Evolutionary conservation across 2,888 invertebrate genomes (phyloP).

Genomic region (Amphipoea lucens): DNA sequence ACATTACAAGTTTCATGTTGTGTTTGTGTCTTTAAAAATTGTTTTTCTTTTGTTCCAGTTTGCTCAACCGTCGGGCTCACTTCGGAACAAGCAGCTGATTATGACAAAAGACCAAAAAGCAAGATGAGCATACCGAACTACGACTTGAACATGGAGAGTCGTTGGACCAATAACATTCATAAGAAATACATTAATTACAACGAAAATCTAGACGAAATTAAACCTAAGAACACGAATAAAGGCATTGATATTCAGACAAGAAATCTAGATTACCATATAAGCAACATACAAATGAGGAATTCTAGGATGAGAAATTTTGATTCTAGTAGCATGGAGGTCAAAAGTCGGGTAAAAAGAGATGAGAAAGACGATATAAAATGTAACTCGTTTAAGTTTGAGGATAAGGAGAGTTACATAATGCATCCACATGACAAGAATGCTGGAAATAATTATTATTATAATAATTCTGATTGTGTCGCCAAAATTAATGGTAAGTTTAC

Average conservation of each 20-base stretch:
- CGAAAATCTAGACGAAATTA: constrained; percentile 48
- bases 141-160: constrained; percentile 59
- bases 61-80: constrained; percentile 78
- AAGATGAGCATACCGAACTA: constrained; percentile 58
- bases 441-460: constrained; percentile 80
- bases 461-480: constrained; percentile 79
- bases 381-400: constrained; percentile 71
- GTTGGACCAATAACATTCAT: constrained; percentile 70
- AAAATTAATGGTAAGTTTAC: constrained; percentile 79
- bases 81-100: constrained; percentile 79
- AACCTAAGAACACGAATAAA: constrained; percentile 32
- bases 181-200: constrained; percentile 50
- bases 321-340: constrained; percentile 58
- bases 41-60: constrained; percentile 79
- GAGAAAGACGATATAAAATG: constrained; percentile 72
- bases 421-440: constrained; percentile 78
- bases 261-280: constrained; percentile 69
- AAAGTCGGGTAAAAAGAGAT: constrained; percentile 74
- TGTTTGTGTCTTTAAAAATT: not conserved
- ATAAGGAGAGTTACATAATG: constrained; percentile 67
- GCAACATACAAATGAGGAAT: constrained; percentile 56
- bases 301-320: constrained; percentile 61
- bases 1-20: not conserved
- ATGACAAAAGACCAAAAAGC: constrained; percentile 70
- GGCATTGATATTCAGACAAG: constrained; percentile 48